Conservation (phyloP, 2,888 invertebrate species). For the Antheraea yamamai region DNA sequence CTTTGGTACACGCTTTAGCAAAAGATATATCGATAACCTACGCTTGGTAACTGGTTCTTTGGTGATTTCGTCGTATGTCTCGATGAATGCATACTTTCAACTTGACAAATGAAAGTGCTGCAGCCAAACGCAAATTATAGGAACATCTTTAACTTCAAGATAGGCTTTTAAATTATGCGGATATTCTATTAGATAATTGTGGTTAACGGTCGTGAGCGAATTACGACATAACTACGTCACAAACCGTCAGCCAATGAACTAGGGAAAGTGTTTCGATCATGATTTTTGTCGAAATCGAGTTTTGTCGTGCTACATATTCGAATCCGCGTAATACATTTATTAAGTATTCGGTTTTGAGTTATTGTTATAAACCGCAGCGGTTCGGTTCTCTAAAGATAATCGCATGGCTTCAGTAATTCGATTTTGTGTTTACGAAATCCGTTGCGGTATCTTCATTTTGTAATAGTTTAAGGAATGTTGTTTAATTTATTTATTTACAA, state of each 20-base stretch:
- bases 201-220: not conserved
- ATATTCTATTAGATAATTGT: constrained; percentile 13
- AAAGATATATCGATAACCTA: not conserved
- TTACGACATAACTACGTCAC: constrained; percentile 16
- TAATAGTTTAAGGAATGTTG: constrained; percentile 7
- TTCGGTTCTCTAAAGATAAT: constrained; percentile 9
- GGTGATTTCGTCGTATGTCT: not conserved
- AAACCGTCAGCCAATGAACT: constrained; percentile 14
- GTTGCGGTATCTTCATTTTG: constrained; percentile 6
- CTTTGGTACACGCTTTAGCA: not conserved
- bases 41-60: not conserved
- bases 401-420: not conserved
- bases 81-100: not conserved
- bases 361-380: constrained; percentile 12
- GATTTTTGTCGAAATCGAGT: constrained; percentile 13
- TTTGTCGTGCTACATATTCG: constrained; percentile 3
- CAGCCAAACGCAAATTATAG: not conserved
- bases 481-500: not conserved
- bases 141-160: not conserved
- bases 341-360: constrained; percentile 7
- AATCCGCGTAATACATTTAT: constrained; percentile 5
- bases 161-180: not conserved
- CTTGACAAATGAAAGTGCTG: not conserved
- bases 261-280: constrained; percentile 19
- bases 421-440: constrained; percentile 11